phyloP scores from a whole-genome alignment of 2,797 vertebrate genomes.

The Ceryle rudis region DNA sequence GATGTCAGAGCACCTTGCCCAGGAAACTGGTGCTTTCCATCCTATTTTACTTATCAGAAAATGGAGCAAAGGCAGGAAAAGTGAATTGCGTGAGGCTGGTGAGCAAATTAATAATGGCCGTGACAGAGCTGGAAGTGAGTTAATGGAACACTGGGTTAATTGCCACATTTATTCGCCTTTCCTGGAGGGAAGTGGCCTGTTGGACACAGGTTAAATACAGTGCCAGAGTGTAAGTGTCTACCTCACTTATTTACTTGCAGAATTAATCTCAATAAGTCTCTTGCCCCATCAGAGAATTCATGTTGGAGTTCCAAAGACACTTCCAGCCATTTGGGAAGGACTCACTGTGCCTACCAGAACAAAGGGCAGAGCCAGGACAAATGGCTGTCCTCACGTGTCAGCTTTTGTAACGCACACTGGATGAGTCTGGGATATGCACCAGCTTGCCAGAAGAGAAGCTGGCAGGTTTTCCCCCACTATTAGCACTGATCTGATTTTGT shows the following conservation, averaged over 20 bases:
- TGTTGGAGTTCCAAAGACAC: neutral
- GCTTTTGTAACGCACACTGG: neutral
- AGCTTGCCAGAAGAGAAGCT: neutral
- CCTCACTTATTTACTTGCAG: neutral
- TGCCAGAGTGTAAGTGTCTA: neutral
- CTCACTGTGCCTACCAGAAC: neutral
- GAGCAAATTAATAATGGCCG: neutral
- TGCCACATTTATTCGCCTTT: neutral
- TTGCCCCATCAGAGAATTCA: neutral
- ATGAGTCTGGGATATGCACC: neutral
- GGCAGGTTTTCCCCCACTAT: neutral
- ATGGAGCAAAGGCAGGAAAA: neutral
- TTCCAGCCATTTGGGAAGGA: neutral
- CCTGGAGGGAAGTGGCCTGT: neutral
- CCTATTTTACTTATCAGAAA: neutral
- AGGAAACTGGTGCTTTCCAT: neutral
- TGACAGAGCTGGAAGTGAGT: neutral
- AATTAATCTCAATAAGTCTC: neutral
- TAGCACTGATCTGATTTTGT: neutral
- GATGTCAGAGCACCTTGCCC: neutral
- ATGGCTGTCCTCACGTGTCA: neutral
- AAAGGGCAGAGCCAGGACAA: neutral
- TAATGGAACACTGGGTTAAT: neutral
- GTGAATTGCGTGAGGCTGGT: neutral
- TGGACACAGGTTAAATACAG: neutral